Conservation (phyloP, 1,140 invertebrate genomes). For the Trichoplusia ni region DNA sequence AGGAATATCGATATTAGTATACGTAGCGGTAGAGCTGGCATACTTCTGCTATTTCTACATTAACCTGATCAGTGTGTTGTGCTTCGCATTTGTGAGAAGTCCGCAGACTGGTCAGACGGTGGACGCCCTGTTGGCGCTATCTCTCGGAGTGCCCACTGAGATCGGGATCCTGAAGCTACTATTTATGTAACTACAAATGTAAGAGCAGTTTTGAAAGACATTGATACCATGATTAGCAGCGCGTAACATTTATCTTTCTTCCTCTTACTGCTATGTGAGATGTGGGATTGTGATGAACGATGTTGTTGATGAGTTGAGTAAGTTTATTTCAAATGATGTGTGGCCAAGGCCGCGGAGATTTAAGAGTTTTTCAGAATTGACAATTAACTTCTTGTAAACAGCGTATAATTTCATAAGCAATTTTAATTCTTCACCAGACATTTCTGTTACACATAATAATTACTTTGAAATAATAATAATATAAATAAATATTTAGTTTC, state of each 20-base stretch:
- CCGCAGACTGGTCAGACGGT: constrained; percentile 38
- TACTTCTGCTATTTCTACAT: constrained; percentile 28
- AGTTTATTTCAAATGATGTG: no score
- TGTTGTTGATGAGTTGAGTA: no score
- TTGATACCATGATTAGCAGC: background rate
- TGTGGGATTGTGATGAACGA: no score
- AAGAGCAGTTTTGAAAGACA: constrained; percentile 13
- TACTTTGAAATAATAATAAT: no score
- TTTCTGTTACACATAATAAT: background rate
- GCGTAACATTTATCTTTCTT: no score
- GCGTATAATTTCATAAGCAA: no score
- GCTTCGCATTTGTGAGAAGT: constrained; percentile 44
- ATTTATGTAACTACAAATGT: constrained; percentile 48
- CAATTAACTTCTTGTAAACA: no score
- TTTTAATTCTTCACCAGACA: no score
- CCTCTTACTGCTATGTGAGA: no score
- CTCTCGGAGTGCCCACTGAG: constrained; percentile 42
- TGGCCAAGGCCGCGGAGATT: no score
- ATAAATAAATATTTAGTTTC: no score
- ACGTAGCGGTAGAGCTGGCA: background rate
- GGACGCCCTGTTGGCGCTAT: constrained; percentile 41
- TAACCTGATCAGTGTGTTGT: constrained; percentile 41
- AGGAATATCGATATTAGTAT: constrained; percentile 28
- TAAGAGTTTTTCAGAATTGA: no score
- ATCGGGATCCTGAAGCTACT: constrained; percentile 47